These are phyloP conservation scores for Cheirogaleus medius DNA, from an alignment of 2,113 vertebrate genomes.

Conservation along the genomic window DNA sequence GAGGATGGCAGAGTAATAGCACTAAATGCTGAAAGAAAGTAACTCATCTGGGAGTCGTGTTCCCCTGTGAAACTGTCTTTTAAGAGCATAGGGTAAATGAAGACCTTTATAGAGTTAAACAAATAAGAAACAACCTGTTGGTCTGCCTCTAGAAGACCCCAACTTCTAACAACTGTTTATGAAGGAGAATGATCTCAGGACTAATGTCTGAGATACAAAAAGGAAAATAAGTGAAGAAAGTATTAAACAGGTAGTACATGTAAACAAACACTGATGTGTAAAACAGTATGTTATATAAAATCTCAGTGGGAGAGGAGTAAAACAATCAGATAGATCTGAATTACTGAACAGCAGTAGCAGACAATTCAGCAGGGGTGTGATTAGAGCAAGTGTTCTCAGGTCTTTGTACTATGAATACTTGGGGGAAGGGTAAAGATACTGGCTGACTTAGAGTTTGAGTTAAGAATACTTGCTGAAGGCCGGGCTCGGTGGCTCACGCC, in stretches of 20 bases:
- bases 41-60: not conserved
- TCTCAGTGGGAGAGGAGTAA: not conserved
- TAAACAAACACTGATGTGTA: not conserved
- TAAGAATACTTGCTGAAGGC: not conserved
- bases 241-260: not conserved
- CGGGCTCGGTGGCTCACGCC: no score
- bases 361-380: no score
- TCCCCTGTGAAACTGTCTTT: not conserved
- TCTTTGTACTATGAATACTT: no score
- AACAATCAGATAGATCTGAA: not conserved
- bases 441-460: not conserved
- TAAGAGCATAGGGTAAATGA: not conserved
- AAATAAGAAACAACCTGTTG: not conserved
- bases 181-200: not conserved
- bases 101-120: not conserved
- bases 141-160: not conserved
- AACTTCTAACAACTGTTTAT: not conserved
- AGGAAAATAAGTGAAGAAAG: not conserved
- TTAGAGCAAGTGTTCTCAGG: not conserved
- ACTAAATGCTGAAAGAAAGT: not conserved
- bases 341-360: not conserved
- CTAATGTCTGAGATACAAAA: not conserved
- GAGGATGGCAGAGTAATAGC: not conserved
- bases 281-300: not conserved
- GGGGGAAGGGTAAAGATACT: not conserved